These are phyloP conservation scores for Temnothorax longispinosus DNA, from an alignment of 1,140 invertebrate genomes.

Conservation along the genomic window DNA sequence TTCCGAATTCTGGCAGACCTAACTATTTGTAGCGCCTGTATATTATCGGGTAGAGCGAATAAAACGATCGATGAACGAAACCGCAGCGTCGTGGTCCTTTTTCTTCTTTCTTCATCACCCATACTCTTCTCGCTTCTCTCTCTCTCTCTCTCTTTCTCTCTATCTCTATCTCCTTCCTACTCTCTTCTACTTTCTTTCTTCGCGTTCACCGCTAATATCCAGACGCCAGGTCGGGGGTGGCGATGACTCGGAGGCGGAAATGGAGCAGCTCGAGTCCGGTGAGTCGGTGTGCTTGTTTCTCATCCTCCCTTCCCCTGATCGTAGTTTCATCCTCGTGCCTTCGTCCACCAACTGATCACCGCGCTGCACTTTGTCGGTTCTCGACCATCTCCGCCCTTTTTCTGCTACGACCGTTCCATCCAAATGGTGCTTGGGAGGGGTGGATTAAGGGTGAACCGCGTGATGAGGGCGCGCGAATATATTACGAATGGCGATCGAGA, in stretches of 20 bases:
- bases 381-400: conserved; percentile 8
- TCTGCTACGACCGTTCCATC: conserved; percentile 52
- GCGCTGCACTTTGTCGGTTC: conserved; percentile 32
- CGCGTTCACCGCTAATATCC: conserved; percentile 71
- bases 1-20: neutral
- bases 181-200: conserved; percentile 6
- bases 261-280: conserved; percentile 77
- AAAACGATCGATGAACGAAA: conserved; percentile 55
- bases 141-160: conserved; percentile 55
- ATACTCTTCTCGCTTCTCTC: conserved; percentile 33
- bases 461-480: conserved; percentile 72
- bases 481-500: conserved; percentile 73
- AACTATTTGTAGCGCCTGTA: conserved; percentile 12
- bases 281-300: conserved; percentile 67
- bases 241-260: conserved; percentile 75
- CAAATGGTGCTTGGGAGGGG: conserved; percentile 66
- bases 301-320: conserved; percentile 48
- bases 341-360: conserved; percentile 54
- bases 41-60: conserved; percentile 39
- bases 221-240: conserved; percentile 57
- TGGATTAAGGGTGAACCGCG: conserved; percentile 57
- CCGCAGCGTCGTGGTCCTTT: conserved; percentile 55
- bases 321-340: conserved; percentile 48
- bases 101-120: conserved; percentile 60
- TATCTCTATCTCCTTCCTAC: conserved; percentile 18